phyloP scores from a whole-genome alignment of 2,113 vertebrate species.

The Collichthys lucidus region DNA sequence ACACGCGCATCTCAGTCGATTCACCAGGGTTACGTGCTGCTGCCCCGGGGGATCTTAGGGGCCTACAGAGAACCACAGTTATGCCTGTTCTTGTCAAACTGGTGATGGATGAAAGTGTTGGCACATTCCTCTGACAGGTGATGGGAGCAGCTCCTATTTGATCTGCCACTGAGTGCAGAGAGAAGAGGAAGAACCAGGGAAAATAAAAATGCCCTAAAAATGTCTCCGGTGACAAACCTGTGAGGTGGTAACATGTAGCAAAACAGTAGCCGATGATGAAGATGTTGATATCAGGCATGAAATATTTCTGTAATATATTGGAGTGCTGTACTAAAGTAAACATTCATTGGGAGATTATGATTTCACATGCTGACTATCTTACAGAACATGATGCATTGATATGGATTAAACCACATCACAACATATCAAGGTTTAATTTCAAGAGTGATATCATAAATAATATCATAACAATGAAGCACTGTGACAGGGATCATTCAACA shows the following conservation, averaged over 20 bases:
- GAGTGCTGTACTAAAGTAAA: neutral
- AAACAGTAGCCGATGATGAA: slow-evolving; percentile 8
- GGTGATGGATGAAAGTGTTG: slow-evolving; percentile 79
- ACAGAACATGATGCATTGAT: neutral
- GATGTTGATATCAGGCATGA: neutral
- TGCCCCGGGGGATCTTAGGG: slow-evolving; percentile 58
- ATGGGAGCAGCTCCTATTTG: slow-evolving; percentile 77
- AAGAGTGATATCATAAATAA: neutral
- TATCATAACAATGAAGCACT: neutral
- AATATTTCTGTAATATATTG: slow-evolving; percentile 9
- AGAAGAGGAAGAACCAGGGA: slow-evolving; percentile 79
- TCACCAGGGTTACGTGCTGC: slow-evolving; percentile 63
- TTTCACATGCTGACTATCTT: neutral
- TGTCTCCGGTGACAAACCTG: slow-evolving; percentile 35
- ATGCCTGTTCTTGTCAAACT: slow-evolving; percentile 65
- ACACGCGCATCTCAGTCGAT: neutral
- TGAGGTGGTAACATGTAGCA: slow-evolving; percentile 11
- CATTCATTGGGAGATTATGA: neutral
- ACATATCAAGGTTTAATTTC: neutral
- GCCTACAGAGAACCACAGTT: slow-evolving; percentile 57
- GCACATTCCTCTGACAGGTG: slow-evolving; percentile 85
- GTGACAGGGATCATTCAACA: neutral
- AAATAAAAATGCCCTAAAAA: slow-evolving; percentile 51
- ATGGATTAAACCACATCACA: neutral
- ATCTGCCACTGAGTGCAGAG: slow-evolving; percentile 81